These are phyloP conservation scores for Baronia brevicornis DNA, from an alignment of 2,888 invertebrate species.

Conservation along the genomic window DNA sequence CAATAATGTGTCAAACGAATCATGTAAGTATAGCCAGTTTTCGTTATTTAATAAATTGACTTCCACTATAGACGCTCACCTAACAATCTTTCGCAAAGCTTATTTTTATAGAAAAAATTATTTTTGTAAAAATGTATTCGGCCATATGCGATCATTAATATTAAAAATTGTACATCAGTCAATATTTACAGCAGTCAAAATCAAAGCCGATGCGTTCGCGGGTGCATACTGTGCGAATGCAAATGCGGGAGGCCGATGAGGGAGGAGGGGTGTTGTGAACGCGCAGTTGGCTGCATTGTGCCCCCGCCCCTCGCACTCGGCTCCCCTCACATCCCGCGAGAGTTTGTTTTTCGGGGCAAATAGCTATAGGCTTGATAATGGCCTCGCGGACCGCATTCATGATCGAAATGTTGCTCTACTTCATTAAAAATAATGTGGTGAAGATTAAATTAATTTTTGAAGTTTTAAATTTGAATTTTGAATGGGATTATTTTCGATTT, in stretches of 20 bases:
- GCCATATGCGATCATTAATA: slow-evolving; percentile 24
- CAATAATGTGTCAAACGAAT: too few species aligned
- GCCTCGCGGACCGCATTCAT: slow-evolving; percentile 56
- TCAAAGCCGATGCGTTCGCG: slow-evolving; percentile 48
- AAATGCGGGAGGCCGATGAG: slow-evolving; percentile 61
- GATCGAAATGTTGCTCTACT: slow-evolving; percentile 39
- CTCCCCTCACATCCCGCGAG: slow-evolving; percentile 65
- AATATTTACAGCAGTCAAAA: slow-evolving; percentile 39
- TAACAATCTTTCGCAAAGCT: too few species aligned
- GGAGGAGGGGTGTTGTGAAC: slow-evolving; percentile 63
- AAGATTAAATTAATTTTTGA: background rate
- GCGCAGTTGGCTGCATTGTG: slow-evolving; percentile 72
- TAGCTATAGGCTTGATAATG: slow-evolving; percentile 76
- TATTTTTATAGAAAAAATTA: slow-evolving; percentile 10
- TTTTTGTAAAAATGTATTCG: slow-evolving; percentile 11
- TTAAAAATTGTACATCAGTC: slow-evolving; percentile 25
- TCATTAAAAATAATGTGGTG: slow-evolving; percentile 3
- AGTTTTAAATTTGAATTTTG: too few species aligned
- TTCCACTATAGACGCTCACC: too few species aligned
- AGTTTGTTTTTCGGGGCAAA: slow-evolving; percentile 76
- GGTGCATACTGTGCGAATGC: slow-evolving; percentile 54
- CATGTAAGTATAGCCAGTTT: too few species aligned
- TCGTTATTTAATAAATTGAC: too few species aligned
- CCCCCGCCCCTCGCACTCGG: slow-evolving; percentile 28
- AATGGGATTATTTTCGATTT: too few species aligned